These are phyloP conservation scores for Poecilia velifera DNA, from an alignment of 2,797 vertebrate species.

Conservation along the genomic window DNA sequence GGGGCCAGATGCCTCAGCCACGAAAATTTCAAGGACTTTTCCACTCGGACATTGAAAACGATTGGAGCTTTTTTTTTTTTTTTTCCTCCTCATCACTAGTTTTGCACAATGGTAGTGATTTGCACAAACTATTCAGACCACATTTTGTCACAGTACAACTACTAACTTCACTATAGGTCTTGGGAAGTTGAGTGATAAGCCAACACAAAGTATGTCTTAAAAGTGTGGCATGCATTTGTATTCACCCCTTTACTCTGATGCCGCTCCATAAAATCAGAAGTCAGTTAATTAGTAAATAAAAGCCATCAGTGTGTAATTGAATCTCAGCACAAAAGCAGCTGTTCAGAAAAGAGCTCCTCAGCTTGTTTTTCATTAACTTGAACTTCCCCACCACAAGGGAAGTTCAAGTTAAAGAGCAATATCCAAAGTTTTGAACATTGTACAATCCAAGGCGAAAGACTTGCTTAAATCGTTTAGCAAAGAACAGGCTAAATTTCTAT, in stretches of 20 bases:
- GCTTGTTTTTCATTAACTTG: too few relatives aligned
- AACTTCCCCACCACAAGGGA: background rate
- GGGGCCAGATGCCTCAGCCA: conserved; percentile 33
- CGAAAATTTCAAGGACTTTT: conserved; percentile 10
- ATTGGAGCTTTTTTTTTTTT: background rate
- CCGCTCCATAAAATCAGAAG: background rate
- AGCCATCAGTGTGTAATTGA: background rate
- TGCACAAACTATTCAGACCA: background rate
- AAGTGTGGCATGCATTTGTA: conserved; percentile 1
- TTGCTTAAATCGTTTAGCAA: background rate
- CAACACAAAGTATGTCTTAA: background rate
- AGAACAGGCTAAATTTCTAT: background rate
- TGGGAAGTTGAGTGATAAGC: background rate
- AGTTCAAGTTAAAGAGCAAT: background rate
- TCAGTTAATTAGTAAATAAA: background rate
- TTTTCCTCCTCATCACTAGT: background rate
- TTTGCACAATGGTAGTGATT: background rate
- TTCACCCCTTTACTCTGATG: background rate
- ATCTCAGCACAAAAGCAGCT: background rate
- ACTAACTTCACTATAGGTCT: background rate
- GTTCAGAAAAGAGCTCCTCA: background rate
- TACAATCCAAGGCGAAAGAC: background rate
- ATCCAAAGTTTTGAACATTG: too few relatives aligned
- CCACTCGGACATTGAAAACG: background rate
- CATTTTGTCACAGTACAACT: background rate